Evolutionary conservation across 2,888 invertebrate species (phyloP), one percentile per base, ranked within the genome.

Genomic region (Eristalinus sepulchralis): DNA sequence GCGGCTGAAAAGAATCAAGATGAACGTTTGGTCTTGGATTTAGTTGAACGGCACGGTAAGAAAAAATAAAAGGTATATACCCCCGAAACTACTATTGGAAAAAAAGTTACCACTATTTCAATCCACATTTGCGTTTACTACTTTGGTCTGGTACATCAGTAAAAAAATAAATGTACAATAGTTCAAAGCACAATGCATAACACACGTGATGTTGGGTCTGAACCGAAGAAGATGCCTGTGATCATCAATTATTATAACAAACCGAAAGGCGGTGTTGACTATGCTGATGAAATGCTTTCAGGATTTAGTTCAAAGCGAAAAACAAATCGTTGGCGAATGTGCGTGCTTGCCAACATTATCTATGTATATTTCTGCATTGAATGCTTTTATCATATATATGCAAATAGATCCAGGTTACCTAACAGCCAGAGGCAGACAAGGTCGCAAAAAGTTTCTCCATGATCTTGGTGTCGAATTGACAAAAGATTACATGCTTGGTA

Each of bases 251-350:
- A 36, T 60, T 78, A 78, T 53, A 78, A 78, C 63, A 60, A 68
- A 63, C 62, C 33, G 9, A 70, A 78, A 78, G 78, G 47, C 27
- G 77, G 67, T 66, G 68, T 81, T 36, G 75, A 57, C 55, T 39
- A 64, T 73, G 64, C 82, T 34, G 76, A 84, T 66, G 71, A 84
- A 57, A 80, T 63, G 64, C 62, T 85, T 47, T 62, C 59, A 20
- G 55, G 60, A 55, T 78, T 72, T 47, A 83, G 66, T 9, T 39
- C 79, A 55, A 77, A 84, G 53, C 34, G 80, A 59, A 68, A 66
- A 57, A 80, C 76, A 67, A 84, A 80, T 20, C 73, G 71, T 64
- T 84, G 80, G 76, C 76, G 71, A 75, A 71, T 76, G 76, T 62
- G 60, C 31, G 71, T 71, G 17, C 8, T 11, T 27, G 27, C 27